A percentile compares a stretch with the other conserved stretches of the same genome.
Evolutionary conservation across 2,888 invertebrate species (phyloP).

Genomic region (Troides aeacus): DNA sequence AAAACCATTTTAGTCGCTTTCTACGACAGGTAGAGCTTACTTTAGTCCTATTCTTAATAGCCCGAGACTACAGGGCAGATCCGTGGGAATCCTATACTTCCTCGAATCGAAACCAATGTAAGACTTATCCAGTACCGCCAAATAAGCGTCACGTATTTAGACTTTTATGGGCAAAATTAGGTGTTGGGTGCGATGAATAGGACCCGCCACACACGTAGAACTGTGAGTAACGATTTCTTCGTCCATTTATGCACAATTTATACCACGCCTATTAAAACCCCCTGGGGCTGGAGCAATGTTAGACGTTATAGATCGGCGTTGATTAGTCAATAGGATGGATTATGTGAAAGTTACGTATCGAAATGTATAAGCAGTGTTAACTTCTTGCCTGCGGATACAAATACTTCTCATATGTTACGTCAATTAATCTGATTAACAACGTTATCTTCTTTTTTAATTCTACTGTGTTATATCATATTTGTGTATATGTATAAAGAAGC

Average conservation of each 20-base stretch:
- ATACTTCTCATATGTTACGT: constrained; percentile 11
- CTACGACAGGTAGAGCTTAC: too few relatives aligned
- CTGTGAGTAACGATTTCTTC: constrained; percentile 30
- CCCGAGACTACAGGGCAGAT: background rate
- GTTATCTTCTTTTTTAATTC: background rate
- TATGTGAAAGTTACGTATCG: constrained; percentile 10
- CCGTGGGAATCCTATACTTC: constrained; percentile 1
- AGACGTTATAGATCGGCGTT: constrained; percentile 16
- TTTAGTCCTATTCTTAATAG: too few relatives aligned
- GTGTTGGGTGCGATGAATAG: constrained; percentile 18
- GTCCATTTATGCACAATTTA: constrained; percentile 48
- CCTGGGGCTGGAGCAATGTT: constrained; percentile 12
- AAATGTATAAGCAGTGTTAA: constrained; percentile 10
- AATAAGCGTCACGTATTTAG: constrained; percentile 14
- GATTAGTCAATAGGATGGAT: constrained; percentile 14
- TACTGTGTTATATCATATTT: background rate
- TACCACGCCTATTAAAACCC: constrained; percentile 45
- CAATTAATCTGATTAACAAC: background rate
- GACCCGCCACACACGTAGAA: constrained; percentile 33
- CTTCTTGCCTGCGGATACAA: constrained; percentile 11
- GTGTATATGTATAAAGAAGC: too few relatives aligned
- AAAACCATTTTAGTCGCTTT: too few relatives aligned
- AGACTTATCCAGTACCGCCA: constrained; percentile 1
- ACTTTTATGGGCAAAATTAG: constrained; percentile 28
- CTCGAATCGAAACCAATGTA: background rate